Evolutionary conservation across 2,113 vertebrate species (phyloP).

Genomic region (Stigmatopora nigra): DNA sequence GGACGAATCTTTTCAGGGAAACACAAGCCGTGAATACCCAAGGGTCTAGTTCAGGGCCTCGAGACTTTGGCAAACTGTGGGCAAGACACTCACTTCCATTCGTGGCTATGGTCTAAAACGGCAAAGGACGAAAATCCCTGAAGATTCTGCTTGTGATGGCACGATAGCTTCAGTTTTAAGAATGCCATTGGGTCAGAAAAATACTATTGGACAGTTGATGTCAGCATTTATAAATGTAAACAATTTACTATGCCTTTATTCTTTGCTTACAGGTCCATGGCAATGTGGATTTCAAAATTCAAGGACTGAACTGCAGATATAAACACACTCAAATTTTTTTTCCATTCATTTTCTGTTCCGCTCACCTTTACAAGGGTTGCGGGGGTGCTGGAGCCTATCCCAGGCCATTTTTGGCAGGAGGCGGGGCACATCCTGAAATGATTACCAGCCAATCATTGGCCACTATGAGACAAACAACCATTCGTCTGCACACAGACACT

Average conservation of each 20-base stretch:
- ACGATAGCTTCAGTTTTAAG: not conserved
- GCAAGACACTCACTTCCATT: conserved; percentile 14
- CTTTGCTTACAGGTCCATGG: not conserved
- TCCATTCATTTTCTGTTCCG: too few relatives aligned
- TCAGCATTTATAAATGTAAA: not conserved
- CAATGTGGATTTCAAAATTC: not conserved
- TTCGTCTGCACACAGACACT: too few relatives aligned
- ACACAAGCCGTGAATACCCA: conserved; percentile 41
- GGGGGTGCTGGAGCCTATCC: too few relatives aligned
- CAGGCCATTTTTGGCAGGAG: too few relatives aligned
- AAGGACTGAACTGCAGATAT: not conserved
- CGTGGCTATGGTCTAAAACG: not conserved
- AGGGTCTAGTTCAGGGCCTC: conserved; percentile 44
- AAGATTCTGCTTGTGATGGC: not conserved
- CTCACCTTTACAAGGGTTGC: too few relatives aligned
- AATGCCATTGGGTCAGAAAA: not conserved
- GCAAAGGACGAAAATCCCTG: not conserved
- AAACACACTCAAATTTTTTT: not conserved
- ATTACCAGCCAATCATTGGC: too few relatives aligned
- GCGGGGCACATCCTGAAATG: too few relatives aligned
- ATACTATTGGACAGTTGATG: not conserved
- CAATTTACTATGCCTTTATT: not conserved
- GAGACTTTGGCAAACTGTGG: conserved; percentile 28
- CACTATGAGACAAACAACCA: too few relatives aligned
- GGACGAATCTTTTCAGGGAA: conserved; percentile 50